Percentiles rank a stretch among this genome's conserved stretches.
These are phyloP conservation scores for Peromyscus eremicus DNA, from an alignment of 2,797 vertebrate genomes.

Conservation along the genomic window DNA sequence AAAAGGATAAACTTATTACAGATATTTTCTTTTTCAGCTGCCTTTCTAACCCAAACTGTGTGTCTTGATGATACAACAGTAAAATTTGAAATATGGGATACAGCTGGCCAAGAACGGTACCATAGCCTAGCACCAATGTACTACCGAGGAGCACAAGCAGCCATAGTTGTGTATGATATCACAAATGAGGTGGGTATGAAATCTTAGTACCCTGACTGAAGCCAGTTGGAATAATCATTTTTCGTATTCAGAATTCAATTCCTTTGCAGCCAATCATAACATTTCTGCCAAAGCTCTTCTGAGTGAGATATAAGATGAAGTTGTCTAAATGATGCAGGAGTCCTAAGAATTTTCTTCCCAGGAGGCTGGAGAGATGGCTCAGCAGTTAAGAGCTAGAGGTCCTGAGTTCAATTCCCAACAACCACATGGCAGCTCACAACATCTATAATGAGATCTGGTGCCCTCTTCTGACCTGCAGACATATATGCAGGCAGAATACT, in stretches of 20 bases:
- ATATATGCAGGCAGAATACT: too few relatives aligned
- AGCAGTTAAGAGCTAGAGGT: too few relatives aligned
- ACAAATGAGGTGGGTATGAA: slow-evolving; percentile 96
- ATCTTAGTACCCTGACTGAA: background rate
- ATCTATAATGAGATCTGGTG: too few relatives aligned
- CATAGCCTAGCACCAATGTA: slow-evolving; percentile 99
- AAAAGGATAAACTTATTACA: slow-evolving; percentile 61
- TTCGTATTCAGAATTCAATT: slow-evolving; percentile 4
- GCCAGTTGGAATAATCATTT: background rate
- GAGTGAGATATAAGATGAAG: slow-evolving; percentile 7
- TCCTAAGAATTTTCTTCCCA: slow-evolving; percentile 41
- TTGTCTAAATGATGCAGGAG: slow-evolving; percentile 30
- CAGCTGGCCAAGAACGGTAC: slow-evolving; percentile 99
- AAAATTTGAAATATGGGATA: slow-evolving; percentile 99
- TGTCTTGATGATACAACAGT: slow-evolving; percentile 99
- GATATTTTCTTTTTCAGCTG: slow-evolving; percentile 91
- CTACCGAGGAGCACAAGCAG: slow-evolving; percentile 99
- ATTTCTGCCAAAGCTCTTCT: slow-evolving; percentile 63
- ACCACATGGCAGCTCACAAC: too few relatives aligned
- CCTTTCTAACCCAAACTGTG: slow-evolving; percentile 99
- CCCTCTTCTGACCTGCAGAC: too few relatives aligned
- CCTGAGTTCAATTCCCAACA: too few relatives aligned
- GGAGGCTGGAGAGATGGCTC: too few relatives aligned
- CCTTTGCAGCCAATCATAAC: background rate
- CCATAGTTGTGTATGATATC: slow-evolving; percentile 99